Base-by-base conservation (phyloP, 92 coral and sea anemone genomes). In the Epizoanthus ramosus region DNA sequence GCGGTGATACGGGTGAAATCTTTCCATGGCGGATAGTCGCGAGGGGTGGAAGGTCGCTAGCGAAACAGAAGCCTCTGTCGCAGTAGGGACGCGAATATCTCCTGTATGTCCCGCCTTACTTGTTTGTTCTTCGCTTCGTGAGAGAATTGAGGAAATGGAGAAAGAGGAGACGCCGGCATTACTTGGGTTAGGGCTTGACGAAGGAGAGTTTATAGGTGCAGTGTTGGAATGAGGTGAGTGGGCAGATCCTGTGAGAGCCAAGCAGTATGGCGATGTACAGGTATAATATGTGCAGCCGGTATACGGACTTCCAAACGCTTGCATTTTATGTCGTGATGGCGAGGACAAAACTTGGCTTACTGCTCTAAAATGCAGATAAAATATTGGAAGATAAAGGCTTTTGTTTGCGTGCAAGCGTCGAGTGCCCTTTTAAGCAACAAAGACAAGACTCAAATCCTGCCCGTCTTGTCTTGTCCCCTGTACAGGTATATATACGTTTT, bases 1-100 rank as follows among this genome's bases (percentile, higher is more conserved):
- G 0, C 93, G 85, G 41, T 93, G 82, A 56, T 93, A 93, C 7
- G 97, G 97, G 24, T 93, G 97, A 72, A 83, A 91, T 84, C 97
- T 80, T n/a, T 84, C 97, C 58, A 93, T 21, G 5, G 43, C 43
- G 5, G 97, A 84, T 25, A 91, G 58, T 43, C 89, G 89, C 17
- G 93, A 69, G 0, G 89, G 80, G 71, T 88, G 83, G 53, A 81
- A 86, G 10, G 91, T 70, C 22, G 89, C 71, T 39, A 54, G 64
- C 14, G 86, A 85, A 10, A 57, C 85, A 33, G 86, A 81, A 31
- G 87, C 71, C 22, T 77, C 87, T 18, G 82, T 65, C 76, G 25
- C 72, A 25, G 86, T 43, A 4, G 92, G 72, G 61, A 76, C 13
- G 15, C 22, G 79, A 18, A 83, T 15, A 57, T 72, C 70, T 15